Conservation (phyloP, 2,888 invertebrate species). For the Orthosia gothica region DNA sequence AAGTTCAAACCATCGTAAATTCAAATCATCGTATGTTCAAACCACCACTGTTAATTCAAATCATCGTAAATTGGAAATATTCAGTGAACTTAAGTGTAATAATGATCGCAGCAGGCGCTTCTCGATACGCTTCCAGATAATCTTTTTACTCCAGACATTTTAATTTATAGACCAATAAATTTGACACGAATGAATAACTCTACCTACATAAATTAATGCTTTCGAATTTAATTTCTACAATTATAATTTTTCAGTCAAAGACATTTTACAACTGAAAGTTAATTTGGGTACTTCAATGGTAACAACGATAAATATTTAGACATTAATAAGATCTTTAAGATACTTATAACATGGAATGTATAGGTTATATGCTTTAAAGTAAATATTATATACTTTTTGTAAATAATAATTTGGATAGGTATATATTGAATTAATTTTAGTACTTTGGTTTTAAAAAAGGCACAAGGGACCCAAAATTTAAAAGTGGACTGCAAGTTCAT, state of each 20-base stretch:
- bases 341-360: conserved; percentile 74
- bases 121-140: conserved; percentile 46
- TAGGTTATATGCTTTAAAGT: conserved; percentile 61
- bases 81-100: conserved; percentile 35
- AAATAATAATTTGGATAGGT: conserved; percentile 61
- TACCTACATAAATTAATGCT: conserved; percentile 49
- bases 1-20: conserved; percentile 9
- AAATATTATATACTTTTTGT: conserved; percentile 58
- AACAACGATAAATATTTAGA: conserved; percentile 67
- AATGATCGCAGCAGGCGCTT: conserved; percentile 51
- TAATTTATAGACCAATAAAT: conserved; percentile 63
- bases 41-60: conserved; percentile 37
- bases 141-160: conserved; percentile 46
- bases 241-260: conserved; percentile 55
- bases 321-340: conserved; percentile 64
- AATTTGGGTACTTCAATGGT: conserved; percentile 48
- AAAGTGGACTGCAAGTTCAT: conserved; percentile 51
- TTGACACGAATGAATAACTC: conserved; percentile 64
- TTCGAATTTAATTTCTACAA: conserved; percentile 38
- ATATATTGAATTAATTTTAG: conserved; percentile 68
- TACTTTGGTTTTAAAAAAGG: conserved; percentile 79
- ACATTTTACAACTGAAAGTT: conserved; percentile 52
- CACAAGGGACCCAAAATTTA: conserved; percentile 78
- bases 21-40: conserved; percentile 31
- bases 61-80: conserved; percentile 44